phyloP scores from a whole-genome alignment of 2,113 vertebrate genomes.

The Boulengeromyrus knoepffleri region DNA sequence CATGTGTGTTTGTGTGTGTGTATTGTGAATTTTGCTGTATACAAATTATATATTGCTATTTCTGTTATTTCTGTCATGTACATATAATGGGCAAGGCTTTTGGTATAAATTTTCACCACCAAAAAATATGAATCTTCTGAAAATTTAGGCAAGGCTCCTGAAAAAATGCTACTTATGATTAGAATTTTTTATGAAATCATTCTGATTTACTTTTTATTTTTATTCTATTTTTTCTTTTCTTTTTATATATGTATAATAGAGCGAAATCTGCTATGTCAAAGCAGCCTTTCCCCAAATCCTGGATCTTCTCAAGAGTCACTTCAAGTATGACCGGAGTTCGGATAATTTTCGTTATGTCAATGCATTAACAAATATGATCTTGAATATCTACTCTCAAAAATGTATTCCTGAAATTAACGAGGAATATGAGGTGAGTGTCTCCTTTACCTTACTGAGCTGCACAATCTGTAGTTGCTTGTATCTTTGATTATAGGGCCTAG shows the following conservation, averaged over 20 bases:
- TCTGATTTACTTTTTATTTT: background rate
- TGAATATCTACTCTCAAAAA: slow-evolving; percentile 42
- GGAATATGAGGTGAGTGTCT: slow-evolving; percentile 40
- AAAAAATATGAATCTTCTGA: background rate
- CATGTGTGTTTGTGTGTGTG: no score
- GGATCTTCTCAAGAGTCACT: slow-evolving; percentile 42
- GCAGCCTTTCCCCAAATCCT: slow-evolving; percentile 44
- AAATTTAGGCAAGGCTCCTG: background rate
- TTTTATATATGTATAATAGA: slow-evolving; percentile 26
- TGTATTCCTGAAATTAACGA: slow-evolving; percentile 43
- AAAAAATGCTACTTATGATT: background rate
- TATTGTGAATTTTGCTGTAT: background rate
- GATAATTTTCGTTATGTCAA: slow-evolving; percentile 40
- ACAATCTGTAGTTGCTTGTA: background rate
- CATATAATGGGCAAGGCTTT: background rate
- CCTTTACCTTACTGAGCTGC: background rate
- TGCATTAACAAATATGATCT: slow-evolving; percentile 32
- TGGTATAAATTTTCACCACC: background rate
- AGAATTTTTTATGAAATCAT: background rate
- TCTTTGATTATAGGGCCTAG: background rate
- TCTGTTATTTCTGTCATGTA: background rate
- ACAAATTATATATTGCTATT: background rate
- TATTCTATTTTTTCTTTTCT: background rate
- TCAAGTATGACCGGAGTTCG: slow-evolving; percentile 38
- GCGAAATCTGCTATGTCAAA: slow-evolving; percentile 46